Base-by-base conservation (phyloP, 2,113 vertebrate species). In the Nycticryphes semicollaris region DNA sequence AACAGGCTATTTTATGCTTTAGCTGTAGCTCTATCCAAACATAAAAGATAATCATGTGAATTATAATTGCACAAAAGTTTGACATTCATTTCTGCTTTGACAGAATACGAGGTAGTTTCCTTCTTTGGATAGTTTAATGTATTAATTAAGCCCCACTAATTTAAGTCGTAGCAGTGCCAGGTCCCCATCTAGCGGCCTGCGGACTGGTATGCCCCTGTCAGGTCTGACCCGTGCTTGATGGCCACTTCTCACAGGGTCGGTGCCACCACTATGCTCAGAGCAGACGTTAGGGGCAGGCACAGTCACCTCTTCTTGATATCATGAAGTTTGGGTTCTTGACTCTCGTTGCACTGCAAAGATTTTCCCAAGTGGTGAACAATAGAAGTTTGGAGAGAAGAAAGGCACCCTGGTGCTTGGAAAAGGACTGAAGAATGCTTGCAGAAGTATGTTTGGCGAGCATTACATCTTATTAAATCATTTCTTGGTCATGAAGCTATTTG, bases 191-290 rank as follows among this genome's bases (percentile, higher is more conserved):
- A 41, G 56, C 5, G 2, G n/a, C 10, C 5, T 25, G 8, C 0
- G 0, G n/a, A 19, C 21, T 25, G 43, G 30, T 43, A 20, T 66
- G 25, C 10, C 25, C 17, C 23, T 56, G 9, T 37, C 69, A 33
- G 48, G 14, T 43, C n/a, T n/a, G 25, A 43, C 20, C 31, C 23
- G 5, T 59, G 12, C 47, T 13, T 43, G 53, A 4, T 70, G 28
- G 59, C 12, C 15, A n/a, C 37, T 16, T 68, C 41, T 74, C 43
- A 39, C 35, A 12, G 39, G 7, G 21, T 35, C 1, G 0, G 31
- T 35, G 59, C 16, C 54, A 28, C 28, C 43, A 18, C 9, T 53
- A 48, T 1, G 0, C 1, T 0, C 22, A 37, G 35, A 73, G n/a
- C 35, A 53, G n/a, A 22, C 12, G 33, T 30, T 16, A 45, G 41